A percentile compares a stretch with the other conserved stretches of the same genome.
Conservation (phyloP, 2,113 vertebrate species). For the Syrrhaptes paradoxus region DNA sequence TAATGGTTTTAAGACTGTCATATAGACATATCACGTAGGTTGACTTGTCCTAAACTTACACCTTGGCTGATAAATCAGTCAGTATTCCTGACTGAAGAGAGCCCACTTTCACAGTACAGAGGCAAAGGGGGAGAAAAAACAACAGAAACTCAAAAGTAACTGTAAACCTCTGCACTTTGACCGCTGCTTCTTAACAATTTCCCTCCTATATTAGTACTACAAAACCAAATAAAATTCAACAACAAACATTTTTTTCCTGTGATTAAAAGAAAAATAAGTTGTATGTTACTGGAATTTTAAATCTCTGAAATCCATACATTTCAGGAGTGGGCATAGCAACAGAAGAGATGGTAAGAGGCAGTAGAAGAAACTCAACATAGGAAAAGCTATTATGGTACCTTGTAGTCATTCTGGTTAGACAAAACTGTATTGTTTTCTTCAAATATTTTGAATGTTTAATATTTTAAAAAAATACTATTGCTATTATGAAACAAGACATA, state of each 20-base stretch:
- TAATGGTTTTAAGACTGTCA: not conserved
- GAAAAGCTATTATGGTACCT: not conserved
- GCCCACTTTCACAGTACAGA: fast-evolving
- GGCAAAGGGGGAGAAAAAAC: not conserved
- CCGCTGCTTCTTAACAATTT: not conserved
- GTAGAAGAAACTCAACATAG: not conserved
- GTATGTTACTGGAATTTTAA: not conserved
- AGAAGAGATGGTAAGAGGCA: not conserved
- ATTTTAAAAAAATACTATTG: not conserved
- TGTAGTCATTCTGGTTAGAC: not conserved
- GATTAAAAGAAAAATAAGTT: not conserved
- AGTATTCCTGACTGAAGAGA: not conserved
- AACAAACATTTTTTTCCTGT: not conserved
- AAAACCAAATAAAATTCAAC: not conserved
- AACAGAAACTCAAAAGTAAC: not conserved
- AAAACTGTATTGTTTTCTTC: not conserved
- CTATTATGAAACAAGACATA: not conserved
- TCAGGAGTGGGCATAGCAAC: not conserved
- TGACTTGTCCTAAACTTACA: not conserved
- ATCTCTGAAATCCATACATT: not conserved
- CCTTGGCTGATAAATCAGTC: not conserved
- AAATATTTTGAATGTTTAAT: not conserved
- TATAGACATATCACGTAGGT: too few relatives aligned
- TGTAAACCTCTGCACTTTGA: not conserved
- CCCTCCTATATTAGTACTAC: not conserved